Evolutionary conservation across 2,797 vertebrate genomes (phyloP).

Genomic region (Sebastes jordani): DNA sequence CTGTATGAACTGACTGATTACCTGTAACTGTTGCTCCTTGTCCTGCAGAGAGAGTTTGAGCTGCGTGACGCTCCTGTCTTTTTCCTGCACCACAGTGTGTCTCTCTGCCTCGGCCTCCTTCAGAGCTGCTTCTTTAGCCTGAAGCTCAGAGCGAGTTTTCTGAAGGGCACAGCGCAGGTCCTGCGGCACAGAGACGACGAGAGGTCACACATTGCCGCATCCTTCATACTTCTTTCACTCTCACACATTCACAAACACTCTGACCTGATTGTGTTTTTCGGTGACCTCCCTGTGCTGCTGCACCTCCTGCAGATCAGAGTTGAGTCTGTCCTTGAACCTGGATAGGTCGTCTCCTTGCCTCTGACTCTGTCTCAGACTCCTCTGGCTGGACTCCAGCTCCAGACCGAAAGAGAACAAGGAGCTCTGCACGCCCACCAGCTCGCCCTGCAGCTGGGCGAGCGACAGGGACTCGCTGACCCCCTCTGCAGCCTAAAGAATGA

Average conservation of each 20-base stretch:
- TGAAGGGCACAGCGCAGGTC: conserved; percentile 87
- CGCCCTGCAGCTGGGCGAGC: conserved; percentile 83
- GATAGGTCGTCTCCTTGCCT: conserved; percentile 85
- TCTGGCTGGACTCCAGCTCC: conserved; percentile 89
- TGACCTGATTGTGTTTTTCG: conserved; percentile 92
- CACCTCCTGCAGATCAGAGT: conserved; percentile 81
- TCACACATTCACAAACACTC: background rate
- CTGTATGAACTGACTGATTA: conserved; percentile 1
- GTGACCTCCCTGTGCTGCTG: conserved; percentile 90
- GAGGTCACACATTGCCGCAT: background rate
- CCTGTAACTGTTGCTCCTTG: conserved; percentile 90
- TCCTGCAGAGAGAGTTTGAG: conserved; percentile 83
- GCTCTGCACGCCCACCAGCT: conserved; percentile 88
- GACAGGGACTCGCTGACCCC: conserved; percentile 55
- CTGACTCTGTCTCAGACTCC: conserved; percentile 85
- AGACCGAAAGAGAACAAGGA: conserved; percentile 90
- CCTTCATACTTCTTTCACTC: background rate
- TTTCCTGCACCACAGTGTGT: conserved; percentile 72
- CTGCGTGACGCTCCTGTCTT: conserved; percentile 81
- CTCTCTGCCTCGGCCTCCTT: conserved; percentile 84
- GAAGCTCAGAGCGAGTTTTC: conserved; percentile 86
- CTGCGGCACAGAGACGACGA: conserved; percentile 70
- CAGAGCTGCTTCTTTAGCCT: conserved; percentile 85
- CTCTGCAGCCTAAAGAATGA: conserved; percentile 75
- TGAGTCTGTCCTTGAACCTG: conserved; percentile 81